Base-by-base conservation (phyloP, 2,888 invertebrate genomes). In the Erynnis tages region DNA sequence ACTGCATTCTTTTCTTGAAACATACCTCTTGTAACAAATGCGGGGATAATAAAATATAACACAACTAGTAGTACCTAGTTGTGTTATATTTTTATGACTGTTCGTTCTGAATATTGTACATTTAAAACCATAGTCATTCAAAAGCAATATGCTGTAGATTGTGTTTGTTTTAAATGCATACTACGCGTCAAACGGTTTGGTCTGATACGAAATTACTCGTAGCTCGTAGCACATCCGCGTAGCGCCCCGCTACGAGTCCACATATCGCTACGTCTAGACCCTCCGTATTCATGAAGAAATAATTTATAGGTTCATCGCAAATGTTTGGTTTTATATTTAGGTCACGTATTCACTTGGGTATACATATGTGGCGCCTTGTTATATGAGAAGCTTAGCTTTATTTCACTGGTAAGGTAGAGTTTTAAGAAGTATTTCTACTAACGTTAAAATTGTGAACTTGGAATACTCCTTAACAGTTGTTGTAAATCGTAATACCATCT, bases 311-410 rank as follows among this genome's bases (percentile, higher is more conserved):
- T 40, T 25, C 32, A 49, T 41, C 23, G 40, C 48, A 40, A 40
- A 49, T 40, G 40, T 32, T 49, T 49, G 40, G 40, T 49, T 49
- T 49, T 49, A 41, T 49, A 49, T 49, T 32, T 40, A 23, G 48
- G 40, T 41, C 40, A 32, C 48, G 48, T 49, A 49, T 41, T 41
- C 48, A 49, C 40, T 49, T 32, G 40, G 40, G 40, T 23, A 32
- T 40, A 34, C 41, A 27, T n/a, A 35, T 47, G 37, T 47, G 32
- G n/a, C 30, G 48, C 30, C 48, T 32, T 41, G 48, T 17, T 25
- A 25, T 30, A 27, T 13, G 48, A 32, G 25, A 21, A 40, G 23
- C 23, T 23, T 30, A 41, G n/a, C 23, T 25, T 41, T 41, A 41
- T 41, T 41, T 41, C 29, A 30, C 10, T 40, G 11, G 13, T 37